Conservation (phyloP, 1,140 invertebrate genomes). For the Rhyzopertha dominica region DNA sequence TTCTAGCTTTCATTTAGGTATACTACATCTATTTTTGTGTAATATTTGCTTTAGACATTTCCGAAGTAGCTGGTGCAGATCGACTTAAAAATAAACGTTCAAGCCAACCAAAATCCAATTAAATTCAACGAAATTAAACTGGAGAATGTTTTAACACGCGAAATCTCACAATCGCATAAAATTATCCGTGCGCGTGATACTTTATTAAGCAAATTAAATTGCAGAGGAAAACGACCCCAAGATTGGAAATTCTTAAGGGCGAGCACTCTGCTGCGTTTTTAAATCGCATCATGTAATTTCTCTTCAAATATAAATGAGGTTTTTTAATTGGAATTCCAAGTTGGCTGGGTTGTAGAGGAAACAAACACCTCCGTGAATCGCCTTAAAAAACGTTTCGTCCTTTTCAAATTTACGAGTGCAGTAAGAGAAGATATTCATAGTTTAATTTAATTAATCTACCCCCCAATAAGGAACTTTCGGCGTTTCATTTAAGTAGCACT, state of each 20-base stretch:
- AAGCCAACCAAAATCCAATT: constrained; percentile 41
- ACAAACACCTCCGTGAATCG: too few relatives aligned
- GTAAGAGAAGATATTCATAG: too few relatives aligned
- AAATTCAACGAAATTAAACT: constrained; percentile 37
- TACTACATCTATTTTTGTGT: too few relatives aligned
- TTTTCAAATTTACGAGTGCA: too few relatives aligned
- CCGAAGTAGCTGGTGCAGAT: too few relatives aligned
- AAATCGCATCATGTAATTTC: constrained; percentile 43
- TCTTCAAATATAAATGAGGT: constrained; percentile 42
- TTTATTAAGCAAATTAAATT: constrained; percentile 29
- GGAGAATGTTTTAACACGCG: constrained; percentile 38
- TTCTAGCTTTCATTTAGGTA: too few relatives aligned
- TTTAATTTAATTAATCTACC: too few relatives aligned
- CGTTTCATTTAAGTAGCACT: too few relatives aligned
- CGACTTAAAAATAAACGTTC: too few relatives aligned
- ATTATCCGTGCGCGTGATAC: constrained; percentile 41
- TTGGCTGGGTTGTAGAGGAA: constrained; percentile 11
- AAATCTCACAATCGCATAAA: constrained; percentile 42
- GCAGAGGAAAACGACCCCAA: constrained; percentile 13
- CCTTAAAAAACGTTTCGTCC: too few relatives aligned
- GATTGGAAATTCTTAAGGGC: constrained; percentile 18
- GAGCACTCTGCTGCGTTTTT: constrained; percentile 24
- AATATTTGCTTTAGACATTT: too few relatives aligned
- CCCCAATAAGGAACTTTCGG: too few relatives aligned
- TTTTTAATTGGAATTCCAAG: constrained; percentile 43